Percentiles rank a stretch among this genome's conserved stretches.
Conservation (phyloP, 2,888 invertebrate species). For the Euspilapteryx auroguttella region DNA sequence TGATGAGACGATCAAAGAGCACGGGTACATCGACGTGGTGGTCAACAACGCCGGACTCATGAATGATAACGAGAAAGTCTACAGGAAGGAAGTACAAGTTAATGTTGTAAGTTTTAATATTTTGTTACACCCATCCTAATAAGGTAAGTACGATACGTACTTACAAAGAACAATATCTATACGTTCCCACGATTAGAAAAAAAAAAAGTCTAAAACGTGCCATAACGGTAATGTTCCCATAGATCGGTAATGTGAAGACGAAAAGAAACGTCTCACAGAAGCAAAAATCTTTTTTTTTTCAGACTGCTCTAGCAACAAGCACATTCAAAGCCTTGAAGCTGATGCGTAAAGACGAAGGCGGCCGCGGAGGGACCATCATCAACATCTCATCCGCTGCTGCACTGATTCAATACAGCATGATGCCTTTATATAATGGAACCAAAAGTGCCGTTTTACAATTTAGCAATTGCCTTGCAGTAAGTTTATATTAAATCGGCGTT, state of each 20-base stretch:
- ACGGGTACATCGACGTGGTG: background rate
- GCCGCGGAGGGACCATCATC: background rate
- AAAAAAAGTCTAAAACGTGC: too few relatives aligned
- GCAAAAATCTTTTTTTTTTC: background rate
- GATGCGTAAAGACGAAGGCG: background rate
- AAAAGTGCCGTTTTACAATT: background rate
- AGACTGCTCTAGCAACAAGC: background rate
- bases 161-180: too few relatives aligned
- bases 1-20: background rate
- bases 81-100: too few relatives aligned
- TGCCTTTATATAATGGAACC: background rate
- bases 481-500: too few relatives aligned
- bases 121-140: too few relatives aligned
- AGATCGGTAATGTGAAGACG: too few relatives aligned
- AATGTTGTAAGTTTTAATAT: too few relatives aligned
- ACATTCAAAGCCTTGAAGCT: background rate
- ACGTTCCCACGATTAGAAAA: too few relatives aligned
- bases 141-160: too few relatives aligned
- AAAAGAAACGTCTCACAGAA: background rate
- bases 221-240: too few relatives aligned
- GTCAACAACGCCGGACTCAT: background rate
- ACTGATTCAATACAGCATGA: background rate
- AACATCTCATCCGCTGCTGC: background rate
- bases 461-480: background rate
- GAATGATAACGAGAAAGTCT: too few relatives aligned